Conservation (phyloP, 2,888 invertebrate genomes). For the Drosophila conformis region DNA sequence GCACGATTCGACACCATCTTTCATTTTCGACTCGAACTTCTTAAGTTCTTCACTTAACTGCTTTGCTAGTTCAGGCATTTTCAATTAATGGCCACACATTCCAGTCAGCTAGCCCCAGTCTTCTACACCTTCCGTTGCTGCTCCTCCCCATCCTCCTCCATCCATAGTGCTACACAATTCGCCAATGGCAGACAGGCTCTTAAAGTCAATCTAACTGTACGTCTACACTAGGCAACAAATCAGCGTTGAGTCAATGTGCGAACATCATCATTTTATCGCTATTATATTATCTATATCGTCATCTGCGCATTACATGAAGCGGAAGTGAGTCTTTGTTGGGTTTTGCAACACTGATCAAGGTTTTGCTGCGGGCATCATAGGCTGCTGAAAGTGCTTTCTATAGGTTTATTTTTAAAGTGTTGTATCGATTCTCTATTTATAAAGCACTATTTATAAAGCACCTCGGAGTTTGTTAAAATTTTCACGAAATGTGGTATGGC, state of each 20-base stretch:
- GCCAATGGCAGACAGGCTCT: slow-evolving; percentile 64
- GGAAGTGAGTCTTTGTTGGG: neutral
- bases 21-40: slow-evolving; percentile 62
- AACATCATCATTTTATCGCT: slow-evolving; percentile 4
- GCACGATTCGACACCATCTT: slow-evolving; percentile 78
- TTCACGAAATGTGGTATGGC: no score
- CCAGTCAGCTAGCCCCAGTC: slow-evolving; percentile 28
- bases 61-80: slow-evolving; percentile 62
- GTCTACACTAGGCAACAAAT: slow-evolving; percentile 29
- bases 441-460: neutral
- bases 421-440: neutral
- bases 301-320: neutral
- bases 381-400: neutral
- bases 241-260: neutral
- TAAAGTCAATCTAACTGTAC: slow-evolving; percentile 40
- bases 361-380: neutral
- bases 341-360: slow-evolving; percentile 8
- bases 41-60: slow-evolving; percentile 54
- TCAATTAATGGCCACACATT: slow-evolving; percentile 80
- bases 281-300: neutral
- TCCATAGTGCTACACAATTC: slow-evolving; percentile 55
- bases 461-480: neutral
- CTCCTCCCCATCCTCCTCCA: slow-evolving; percentile 3
- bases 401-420: neutral
- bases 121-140: neutral